Evolutionary conservation across 2,888 invertebrate species (phyloP).

Genomic region (Anarsia innoxiella): DNA sequence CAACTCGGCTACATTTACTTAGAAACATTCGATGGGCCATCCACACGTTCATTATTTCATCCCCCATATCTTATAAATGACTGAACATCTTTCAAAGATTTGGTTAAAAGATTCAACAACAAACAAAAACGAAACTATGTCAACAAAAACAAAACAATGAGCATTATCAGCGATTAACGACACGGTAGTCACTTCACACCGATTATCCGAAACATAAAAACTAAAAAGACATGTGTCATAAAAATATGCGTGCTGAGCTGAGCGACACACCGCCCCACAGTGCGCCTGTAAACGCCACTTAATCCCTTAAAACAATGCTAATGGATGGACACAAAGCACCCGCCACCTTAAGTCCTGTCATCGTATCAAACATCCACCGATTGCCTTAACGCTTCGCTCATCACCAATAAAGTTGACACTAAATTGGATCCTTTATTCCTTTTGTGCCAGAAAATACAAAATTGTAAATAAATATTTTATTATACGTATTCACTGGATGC

Average conservation of each 20-base stretch:
- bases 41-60: no score
- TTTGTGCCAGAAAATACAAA: conserved; percentile 56
- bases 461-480: conserved; percentile 71
- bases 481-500: conserved; percentile 69
- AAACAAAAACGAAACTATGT: conserved; percentile 18
- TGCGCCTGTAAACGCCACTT: conserved; percentile 55
- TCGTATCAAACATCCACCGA: conserved; percentile 55
- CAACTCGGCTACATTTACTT: no score
- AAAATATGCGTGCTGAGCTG: conserved; percentile 62
- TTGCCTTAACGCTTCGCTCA: conserved; percentile 66
- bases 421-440: conserved; percentile 65
- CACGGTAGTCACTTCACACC: conserved; percentile 65
- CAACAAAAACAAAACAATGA: conserved; percentile 23
- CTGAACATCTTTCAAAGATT: no score
- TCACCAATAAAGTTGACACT: conserved; percentile 71
- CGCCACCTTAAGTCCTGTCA: conserved; percentile 65
- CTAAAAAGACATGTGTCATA: conserved; percentile 66
- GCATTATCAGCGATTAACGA: conserved; percentile 45
- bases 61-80: no score
- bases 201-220: conserved; percentile 50
- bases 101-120: no score
- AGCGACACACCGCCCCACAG: conserved; percentile 47
- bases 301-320: conserved; percentile 75
- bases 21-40: no score
- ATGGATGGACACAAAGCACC: conserved; percentile 65